Evolutionary conservation across 2,888 invertebrate species (phyloP).

Genomic region (Nebria salina): DNA sequence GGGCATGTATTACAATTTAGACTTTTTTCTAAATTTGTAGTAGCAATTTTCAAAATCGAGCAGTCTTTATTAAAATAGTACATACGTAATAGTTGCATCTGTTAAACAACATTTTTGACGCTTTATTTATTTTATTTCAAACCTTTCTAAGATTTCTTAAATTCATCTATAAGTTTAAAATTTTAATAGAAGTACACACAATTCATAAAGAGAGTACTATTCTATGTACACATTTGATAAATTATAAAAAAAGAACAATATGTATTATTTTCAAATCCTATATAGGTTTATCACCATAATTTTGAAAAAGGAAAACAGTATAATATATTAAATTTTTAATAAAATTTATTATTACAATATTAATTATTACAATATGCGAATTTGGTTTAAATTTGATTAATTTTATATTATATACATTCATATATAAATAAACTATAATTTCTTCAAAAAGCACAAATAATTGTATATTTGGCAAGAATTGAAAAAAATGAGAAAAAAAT

Average conservation of each 20-base stretch:
- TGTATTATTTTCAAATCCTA: no score
- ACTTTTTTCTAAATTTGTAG: no score
- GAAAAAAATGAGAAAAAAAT: background rate
- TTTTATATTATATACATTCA: background rate
- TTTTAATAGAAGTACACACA: background rate
- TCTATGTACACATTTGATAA: no score
- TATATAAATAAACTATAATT: background rate
- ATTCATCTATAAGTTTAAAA: background rate
- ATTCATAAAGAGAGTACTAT: no score
- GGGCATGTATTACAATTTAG: no score
- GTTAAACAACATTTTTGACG: no score
- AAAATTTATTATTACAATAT: background rate
- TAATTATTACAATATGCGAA: background rate
- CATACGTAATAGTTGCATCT: no score
- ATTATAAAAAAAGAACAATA: no score
- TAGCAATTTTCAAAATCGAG: no score
- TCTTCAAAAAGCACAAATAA: background rate
- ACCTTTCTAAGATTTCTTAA: background rate
- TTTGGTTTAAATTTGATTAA: background rate
- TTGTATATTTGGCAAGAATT: background rate
- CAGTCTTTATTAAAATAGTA: no score
- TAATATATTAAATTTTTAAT: background rate
- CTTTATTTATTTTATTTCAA: no score
- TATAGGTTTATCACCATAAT: background rate
- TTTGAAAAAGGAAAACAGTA: background rate